Conservation (phyloP, 2,888 invertebrate species). For the Lasius platythorax region DNA sequence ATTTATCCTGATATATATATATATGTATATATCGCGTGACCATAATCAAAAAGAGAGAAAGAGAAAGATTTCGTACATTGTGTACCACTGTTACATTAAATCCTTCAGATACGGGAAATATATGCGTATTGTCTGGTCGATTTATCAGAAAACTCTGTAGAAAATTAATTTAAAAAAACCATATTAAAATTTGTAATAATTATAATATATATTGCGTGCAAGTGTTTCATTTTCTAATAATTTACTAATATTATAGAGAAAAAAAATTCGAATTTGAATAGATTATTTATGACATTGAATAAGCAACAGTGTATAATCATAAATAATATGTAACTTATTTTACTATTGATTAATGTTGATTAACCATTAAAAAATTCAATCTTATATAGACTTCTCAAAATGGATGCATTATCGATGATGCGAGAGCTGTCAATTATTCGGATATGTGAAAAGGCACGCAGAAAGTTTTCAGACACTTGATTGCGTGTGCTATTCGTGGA, state of each 20-base stretch:
- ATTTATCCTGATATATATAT: not conserved
- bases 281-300: not conserved
- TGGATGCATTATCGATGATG: not conserved
- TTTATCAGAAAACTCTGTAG: not conserved
- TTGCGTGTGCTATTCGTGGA: not conserved
- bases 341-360: not conserved
- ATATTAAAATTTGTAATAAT: slow-evolving; percentile 5
- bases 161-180: not conserved
- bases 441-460: not conserved
- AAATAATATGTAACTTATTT: not conserved
- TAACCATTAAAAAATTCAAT: not conserved
- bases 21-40: not conserved
- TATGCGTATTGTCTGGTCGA: not conserved
- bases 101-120: not conserved
- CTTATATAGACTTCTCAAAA: not conserved
- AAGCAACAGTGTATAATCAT: not conserved
- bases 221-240: not conserved
- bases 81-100: not conserved
- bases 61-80: not conserved
- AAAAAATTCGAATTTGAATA: not conserved
- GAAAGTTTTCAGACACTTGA: not conserved
- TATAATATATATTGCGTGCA: not conserved
- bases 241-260: not conserved
- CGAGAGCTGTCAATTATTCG: not conserved
- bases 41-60: not conserved